These are phyloP conservation scores for Dasypus novemcinctus DNA, from an alignment of 2,113 vertebrate species.

Conservation along the genomic window DNA sequence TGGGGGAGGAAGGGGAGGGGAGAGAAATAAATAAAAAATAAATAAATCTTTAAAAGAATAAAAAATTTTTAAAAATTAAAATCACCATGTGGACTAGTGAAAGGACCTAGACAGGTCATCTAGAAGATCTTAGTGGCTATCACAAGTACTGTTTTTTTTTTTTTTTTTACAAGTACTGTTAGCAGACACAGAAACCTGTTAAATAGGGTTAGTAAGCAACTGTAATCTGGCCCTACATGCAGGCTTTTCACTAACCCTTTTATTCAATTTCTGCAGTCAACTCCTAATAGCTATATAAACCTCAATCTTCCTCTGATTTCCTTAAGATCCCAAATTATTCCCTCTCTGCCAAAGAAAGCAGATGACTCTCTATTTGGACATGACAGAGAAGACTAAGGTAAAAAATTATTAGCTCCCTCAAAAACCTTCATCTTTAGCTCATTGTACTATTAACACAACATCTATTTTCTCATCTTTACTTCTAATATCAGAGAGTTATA, in stretches of 20 bases:
- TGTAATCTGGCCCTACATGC: neutral
- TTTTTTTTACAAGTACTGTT: neutral
- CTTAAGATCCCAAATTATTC: neutral
- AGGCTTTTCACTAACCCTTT: neutral
- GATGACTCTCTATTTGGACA: neutral
- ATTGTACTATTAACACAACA: neutral
- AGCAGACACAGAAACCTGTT: neutral
- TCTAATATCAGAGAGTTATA: neutral
- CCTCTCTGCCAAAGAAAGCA: neutral
- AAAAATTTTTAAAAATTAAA: too few relatives aligned
- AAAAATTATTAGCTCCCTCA: neutral
- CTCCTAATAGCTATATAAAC: neutral
- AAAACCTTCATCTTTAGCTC: neutral
- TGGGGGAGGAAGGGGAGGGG: too few relatives aligned
- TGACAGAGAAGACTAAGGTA: neutral
- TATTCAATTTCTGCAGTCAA: neutral
- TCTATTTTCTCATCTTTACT: slow-evolving; percentile 9
- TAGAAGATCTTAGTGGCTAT: neutral
- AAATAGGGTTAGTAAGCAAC: neutral
- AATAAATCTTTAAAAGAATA: too few relatives aligned
- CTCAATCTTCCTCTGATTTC: neutral
- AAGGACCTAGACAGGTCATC: neutral
- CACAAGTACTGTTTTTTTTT: neutral
- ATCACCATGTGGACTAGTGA: neutral
- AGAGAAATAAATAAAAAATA: too few relatives aligned